Conservation (phyloP, 2,888 invertebrate genomes). For the Oeneis ivallda region DNA sequence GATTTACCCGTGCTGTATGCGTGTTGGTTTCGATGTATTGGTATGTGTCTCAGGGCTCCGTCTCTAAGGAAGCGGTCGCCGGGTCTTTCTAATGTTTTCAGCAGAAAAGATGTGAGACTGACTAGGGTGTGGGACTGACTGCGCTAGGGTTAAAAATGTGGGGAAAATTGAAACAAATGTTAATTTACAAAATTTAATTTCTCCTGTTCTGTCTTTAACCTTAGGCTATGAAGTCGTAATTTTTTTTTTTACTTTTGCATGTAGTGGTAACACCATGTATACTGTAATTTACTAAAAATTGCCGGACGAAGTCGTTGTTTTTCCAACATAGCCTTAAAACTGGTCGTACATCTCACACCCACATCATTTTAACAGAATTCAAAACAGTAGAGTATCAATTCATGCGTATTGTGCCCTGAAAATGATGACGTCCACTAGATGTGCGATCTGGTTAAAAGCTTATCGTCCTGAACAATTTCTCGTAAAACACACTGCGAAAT, state of each 20-base stretch:
- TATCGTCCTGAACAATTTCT: slow-evolving; percentile 50
- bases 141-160: neutral
- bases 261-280: slow-evolving; percentile 76
- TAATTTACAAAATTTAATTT: slow-evolving; percentile 80
- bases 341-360: neutral
- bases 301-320: slow-evolving; percentile 42
- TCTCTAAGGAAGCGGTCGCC: no score
- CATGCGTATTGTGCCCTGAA: neutral
- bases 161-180: slow-evolving; percentile 53
- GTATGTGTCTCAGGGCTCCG: no score
- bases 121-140: no score
- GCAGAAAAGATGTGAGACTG: no score
- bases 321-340: slow-evolving; percentile 2
- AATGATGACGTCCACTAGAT: neutral
- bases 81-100: no score
- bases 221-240: slow-evolving; percentile 72
- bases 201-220: slow-evolving; percentile 67
- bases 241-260: slow-evolving; percentile 51
- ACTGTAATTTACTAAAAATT: slow-evolving; percentile 55
- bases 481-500: slow-evolving; percentile 65
- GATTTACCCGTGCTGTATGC: no score
- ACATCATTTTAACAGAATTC: neutral
- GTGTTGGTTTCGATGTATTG: no score
- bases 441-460: neutral
- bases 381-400: neutral